Percentiles rank a stretch among this genome's conserved stretches.
These are phyloP conservation scores for Aix galericulata DNA, from an alignment of 2,113 vertebrate species.

Conservation along the genomic window DNA sequence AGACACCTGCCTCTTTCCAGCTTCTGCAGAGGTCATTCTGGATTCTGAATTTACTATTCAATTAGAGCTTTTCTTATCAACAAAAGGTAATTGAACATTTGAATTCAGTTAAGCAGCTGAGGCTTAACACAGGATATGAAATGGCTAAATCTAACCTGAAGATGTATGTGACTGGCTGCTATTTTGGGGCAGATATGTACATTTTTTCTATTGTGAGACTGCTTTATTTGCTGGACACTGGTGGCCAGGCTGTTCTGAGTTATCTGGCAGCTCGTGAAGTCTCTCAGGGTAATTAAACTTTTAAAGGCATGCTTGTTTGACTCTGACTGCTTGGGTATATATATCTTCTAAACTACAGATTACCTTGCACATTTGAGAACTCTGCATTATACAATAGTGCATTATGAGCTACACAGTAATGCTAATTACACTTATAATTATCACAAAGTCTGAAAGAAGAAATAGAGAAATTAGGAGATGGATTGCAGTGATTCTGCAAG, in stretches of 20 bases:
- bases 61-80: neutral
- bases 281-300: neutral
- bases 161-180: neutral
- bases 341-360: neutral
- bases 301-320: neutral
- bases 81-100: neutral
- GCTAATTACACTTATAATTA: constrained; percentile 1
- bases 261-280: neutral
- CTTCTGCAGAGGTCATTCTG: neutral
- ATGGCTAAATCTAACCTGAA: neutral
- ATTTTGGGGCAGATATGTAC: neutral
- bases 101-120: neutral
- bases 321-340: neutral
- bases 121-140: neutral
- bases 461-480: neutral
- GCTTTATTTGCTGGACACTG: neutral
- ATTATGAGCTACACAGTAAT: neutral
- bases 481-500: neutral
- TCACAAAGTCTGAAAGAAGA: neutral
- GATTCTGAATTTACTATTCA: neutral
- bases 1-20: neutral
- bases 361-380: neutral
- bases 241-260: neutral
- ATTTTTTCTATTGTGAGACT: neutral
- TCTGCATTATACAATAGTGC: neutral